Evolutionary conservation across 92 coral and sea anemone genomes (phyloP).

Genomic region (Parazoanthus darwini): DNA sequence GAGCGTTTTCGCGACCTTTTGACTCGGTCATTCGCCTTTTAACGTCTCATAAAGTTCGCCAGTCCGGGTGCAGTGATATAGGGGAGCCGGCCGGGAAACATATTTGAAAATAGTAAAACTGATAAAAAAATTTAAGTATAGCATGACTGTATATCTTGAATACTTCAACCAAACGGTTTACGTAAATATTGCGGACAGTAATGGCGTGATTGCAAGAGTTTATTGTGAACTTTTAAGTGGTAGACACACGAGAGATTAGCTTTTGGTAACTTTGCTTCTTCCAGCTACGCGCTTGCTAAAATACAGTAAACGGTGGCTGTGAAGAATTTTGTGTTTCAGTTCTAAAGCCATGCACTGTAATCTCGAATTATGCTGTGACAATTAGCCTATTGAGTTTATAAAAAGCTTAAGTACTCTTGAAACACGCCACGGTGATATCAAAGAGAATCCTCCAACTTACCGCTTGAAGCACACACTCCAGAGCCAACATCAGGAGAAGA

Average conservation of each 20-base stretch:
- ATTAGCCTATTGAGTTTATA: background rate
- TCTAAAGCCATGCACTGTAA: background rate
- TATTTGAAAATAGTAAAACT: background rate
- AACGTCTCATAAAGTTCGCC: background rate
- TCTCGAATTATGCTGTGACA: background rate
- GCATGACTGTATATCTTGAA: background rate
- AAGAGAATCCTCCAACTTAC: background rate
- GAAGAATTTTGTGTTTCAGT: background rate
- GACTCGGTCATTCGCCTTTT: background rate
- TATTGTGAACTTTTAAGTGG: background rate
- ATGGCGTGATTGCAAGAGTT: slow-evolving; percentile 2
- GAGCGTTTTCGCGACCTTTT: slow-evolving; percentile 1
- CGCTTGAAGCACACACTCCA: background rate
- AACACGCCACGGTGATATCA: background rate
- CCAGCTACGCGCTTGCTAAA: background rate
- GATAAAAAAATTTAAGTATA: too few relatives aligned
- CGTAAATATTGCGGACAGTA: background rate
- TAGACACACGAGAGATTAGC: background rate
- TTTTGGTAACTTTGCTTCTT: background rate
- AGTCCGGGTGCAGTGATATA: background rate
- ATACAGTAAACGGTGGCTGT: background rate
- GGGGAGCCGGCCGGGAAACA: background rate
- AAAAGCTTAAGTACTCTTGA: background rate
- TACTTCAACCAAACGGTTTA: background rate
- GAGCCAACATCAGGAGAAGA: background rate